These are phyloP conservation scores for Lycocerus yunnanus DNA, from an alignment of 2,888 invertebrate species.

Conservation along the genomic window DNA sequence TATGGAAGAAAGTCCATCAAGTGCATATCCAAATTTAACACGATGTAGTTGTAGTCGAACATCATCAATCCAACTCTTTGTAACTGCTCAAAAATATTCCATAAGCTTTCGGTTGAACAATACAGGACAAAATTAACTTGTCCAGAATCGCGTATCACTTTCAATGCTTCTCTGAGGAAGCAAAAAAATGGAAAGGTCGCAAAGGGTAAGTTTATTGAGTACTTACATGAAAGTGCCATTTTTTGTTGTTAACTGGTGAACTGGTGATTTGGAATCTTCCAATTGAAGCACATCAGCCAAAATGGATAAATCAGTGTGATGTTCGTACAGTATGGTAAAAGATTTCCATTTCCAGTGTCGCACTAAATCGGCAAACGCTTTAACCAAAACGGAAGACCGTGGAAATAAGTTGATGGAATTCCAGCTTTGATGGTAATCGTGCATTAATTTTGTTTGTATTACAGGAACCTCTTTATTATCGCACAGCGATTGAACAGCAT, in stretches of 20 bases:
- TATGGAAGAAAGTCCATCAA: constrained; percentile 63
- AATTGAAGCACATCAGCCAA: constrained; percentile 60
- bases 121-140: constrained; percentile 60
- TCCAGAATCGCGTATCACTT: constrained; percentile 44
- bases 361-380: constrained; percentile 73
- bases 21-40: constrained; percentile 64
- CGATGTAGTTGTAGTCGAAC: constrained; percentile 60
- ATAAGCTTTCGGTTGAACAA: constrained; percentile 57
- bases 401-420: constrained; percentile 21
- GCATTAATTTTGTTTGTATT: constrained; percentile 60
- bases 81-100: constrained; percentile 59
- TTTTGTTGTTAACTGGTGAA: constrained; percentile 38
- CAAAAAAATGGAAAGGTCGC: neutral
- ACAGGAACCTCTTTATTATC: constrained; percentile 70
- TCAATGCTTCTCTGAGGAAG: constrained; percentile 5
- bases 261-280: constrained; percentile 56
- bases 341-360: constrained; percentile 77
- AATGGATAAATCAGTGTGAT: constrained; percentile 61
- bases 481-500: constrained; percentile 69
- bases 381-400: constrained; percentile 33
- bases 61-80: constrained; percentile 67
- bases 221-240: constrained; percentile 1
- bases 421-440: constrained; percentile 53
- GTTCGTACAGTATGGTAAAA: constrained; percentile 85
- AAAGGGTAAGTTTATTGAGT: neutral